Base-by-base conservation (phyloP, 2,888 invertebrate species). In the Euzetes globulus region DNA sequence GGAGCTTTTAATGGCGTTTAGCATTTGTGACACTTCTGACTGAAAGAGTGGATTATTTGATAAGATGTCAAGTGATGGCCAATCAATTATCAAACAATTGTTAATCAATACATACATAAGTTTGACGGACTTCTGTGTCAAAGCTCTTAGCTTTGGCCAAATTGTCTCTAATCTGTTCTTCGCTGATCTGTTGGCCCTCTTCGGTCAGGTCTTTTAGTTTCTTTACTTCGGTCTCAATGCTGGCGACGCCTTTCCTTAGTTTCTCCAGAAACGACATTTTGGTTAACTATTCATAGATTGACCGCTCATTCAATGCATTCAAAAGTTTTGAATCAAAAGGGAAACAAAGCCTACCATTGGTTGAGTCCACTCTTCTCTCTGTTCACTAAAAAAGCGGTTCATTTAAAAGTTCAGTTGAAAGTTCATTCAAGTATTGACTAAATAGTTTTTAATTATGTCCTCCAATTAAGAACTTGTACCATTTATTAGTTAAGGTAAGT, bases 201-300 rank as follows among this genome's bases (percentile, higher is more conserved):
- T 70, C 71, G 1, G 22, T 17, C 71, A 47, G 9, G 5, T 70
- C 25, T 7, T 41, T 37, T n/a, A 70, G 29, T 22, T 41, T 17
- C 33, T 70, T 70, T 13, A 70, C 71, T 15, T 50, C 50, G 3
- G 50, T 22, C 15, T 70, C 71, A 15, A 70, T 70, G 37, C 3
- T 19, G 7, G 9, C 6, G n/a, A 70, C 71, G 9, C 71, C 71
- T 11, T 37, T 41, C 7, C 71, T 33, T 11, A 70, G 22, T 27
- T n/a, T 37, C 7, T 41, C 41, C 7, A 70, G 9, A 19, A 70
- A 70, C 4, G 41, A 15, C 45, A 76, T 77, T 29, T 58, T 58
- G 13, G 3, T 47, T 47, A 15, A 9, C 33, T 33, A 33, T 33
- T 33, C 33, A 33, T 33, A 4, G 33, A 33, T 33, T 33, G 33